Conservation (phyloP, 2,888 invertebrate genomes). For the Meloe dianella region DNA sequence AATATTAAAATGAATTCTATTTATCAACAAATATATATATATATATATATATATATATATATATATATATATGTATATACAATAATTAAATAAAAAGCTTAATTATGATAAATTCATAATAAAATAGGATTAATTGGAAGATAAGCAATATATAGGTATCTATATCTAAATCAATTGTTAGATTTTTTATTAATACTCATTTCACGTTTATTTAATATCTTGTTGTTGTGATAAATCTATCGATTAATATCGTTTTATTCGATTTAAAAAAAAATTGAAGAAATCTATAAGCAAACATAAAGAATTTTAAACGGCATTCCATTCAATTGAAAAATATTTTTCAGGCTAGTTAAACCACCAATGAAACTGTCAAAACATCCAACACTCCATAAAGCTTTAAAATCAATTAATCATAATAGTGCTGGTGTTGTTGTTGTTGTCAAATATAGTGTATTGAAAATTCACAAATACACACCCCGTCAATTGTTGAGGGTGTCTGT, state of each 20-base stretch:
- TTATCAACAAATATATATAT: conserved; percentile 32
- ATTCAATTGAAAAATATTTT: conserved; percentile 25
- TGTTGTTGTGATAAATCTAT: neutral
- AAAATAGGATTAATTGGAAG: conserved; percentile 39
- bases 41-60: neutral
- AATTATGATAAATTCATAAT: conserved; percentile 39
- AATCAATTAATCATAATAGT: conserved; percentile 34
- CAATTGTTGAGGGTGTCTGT: conserved; percentile 5
- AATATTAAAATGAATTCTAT: conserved; percentile 39
- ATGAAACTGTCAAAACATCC: conserved; percentile 20
- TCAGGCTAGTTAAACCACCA: conserved; percentile 23
- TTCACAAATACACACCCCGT: conserved; percentile 23
- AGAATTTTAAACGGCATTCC: conserved; percentile 17
- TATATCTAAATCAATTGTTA: conserved; percentile 34
- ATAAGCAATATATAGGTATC: conserved; percentile 31
- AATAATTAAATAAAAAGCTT: conserved; percentile 39
- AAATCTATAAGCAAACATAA: conserved; percentile 8
- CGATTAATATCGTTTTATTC: conserved; percentile 8
- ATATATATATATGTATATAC: neutral
- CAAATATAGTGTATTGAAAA: conserved; percentile 29
- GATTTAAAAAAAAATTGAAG: neutral
- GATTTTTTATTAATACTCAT: conserved; percentile 43
- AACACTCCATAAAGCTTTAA: conserved; percentile 26
- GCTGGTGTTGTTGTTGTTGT: conserved; percentile 25
- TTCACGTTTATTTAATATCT: conserved; percentile 23